Evolutionary conservation across 1,140 invertebrate genomes (phyloP).

Genomic region (Nasonia longicornis): DNA sequence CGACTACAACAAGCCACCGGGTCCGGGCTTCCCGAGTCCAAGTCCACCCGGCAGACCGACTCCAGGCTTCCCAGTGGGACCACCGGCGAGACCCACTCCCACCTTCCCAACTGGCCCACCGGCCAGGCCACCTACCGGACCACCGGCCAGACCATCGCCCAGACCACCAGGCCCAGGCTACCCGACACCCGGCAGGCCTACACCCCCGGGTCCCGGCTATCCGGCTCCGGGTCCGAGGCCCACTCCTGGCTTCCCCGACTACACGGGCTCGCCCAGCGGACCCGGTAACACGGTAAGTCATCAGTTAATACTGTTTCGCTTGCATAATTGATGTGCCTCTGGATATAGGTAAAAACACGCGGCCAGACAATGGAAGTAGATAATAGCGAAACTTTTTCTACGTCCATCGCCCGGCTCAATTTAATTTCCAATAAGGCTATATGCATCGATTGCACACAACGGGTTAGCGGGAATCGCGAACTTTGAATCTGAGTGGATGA

Average conservation of each 20-base stretch:
- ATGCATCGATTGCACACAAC: not conserved
- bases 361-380: too few relatives aligned
- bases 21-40: constrained; percentile 48
- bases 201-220: constrained; percentile 49
- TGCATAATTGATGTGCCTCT: too few relatives aligned
- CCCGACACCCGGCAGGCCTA: constrained; percentile 39
- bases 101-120: constrained; percentile 46
- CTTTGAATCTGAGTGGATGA: not conserved
- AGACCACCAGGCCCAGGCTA: constrained; percentile 49
- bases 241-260: constrained; percentile 58
- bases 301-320: too few relatives aligned
- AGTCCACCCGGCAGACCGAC: constrained; percentile 48
- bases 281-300: constrained; percentile 48
- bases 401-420: not conserved
- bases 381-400: too few relatives aligned
- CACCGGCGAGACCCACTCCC: constrained; percentile 52
- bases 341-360: too few relatives aligned
- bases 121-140: constrained; percentile 6
- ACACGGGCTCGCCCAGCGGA: constrained; percentile 54
- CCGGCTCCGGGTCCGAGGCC: constrained; percentile 57
- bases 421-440: not conserved
- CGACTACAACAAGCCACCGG: constrained; percentile 72
- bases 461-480: not conserved
- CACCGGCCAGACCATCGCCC: constrained; percentile 43
- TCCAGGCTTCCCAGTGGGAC: constrained; percentile 45